Evolutionary conservation across 1,140 invertebrate species (phyloP).

Genomic region (Eciton burchellii): DNA sequence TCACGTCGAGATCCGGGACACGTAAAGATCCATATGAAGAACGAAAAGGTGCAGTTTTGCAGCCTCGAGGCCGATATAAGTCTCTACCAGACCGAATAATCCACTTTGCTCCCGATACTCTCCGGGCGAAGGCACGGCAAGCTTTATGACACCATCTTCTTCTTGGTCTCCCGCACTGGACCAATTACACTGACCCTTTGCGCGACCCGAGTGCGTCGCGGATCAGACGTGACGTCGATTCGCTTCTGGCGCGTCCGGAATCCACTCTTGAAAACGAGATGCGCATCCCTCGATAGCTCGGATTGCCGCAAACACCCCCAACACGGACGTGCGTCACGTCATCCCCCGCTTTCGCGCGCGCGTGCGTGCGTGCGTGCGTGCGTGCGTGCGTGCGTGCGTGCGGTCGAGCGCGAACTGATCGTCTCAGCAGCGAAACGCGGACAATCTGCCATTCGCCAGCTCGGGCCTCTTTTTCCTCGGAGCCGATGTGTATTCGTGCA

Average conservation of each 20-base stretch:
- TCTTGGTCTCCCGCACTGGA: neutral
- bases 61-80: neutral
- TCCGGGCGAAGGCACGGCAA: too few species aligned
- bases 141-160: too few species aligned
- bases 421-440: slow-evolving; percentile 56
- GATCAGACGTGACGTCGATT: slow-evolving; percentile 9
- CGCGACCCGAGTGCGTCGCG: neutral
- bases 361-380: neutral
- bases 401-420: slow-evolving; percentile 79
- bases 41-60: neutral
- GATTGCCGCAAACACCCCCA: neutral
- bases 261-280: slow-evolving; percentile 29
- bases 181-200: neutral
- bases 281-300: neutral
- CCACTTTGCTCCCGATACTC: too few species aligned
- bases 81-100: neutral
- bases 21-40: neutral
- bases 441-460: slow-evolving; percentile 76
- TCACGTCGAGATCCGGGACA: neutral
- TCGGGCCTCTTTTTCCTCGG: slow-evolving; percentile 31
- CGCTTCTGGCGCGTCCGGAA: neutral
- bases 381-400: slow-evolving; percentile 65
- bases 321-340: neutral
- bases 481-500: neutral
- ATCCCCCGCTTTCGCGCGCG: neutral